These are phyloP conservation scores for Apus apus DNA, from an alignment of 2,113 vertebrate genomes.

Conservation along the genomic window DNA sequence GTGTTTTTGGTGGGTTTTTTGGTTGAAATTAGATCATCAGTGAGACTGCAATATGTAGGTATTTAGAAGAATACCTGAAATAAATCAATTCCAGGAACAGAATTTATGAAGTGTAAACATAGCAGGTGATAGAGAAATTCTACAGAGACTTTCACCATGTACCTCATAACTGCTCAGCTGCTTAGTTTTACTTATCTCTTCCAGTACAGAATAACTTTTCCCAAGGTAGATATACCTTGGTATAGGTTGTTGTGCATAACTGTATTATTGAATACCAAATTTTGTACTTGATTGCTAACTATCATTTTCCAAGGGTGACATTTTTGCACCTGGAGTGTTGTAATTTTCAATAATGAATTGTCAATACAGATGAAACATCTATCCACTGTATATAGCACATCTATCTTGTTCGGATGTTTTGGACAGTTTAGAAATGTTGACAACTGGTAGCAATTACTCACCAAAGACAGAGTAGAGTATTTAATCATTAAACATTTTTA, in stretches of 20 bases:
- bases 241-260: neutral
- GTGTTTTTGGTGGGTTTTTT: neutral
- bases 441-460: conserved; percentile 34
- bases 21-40: neutral
- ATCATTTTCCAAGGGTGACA: neutral
- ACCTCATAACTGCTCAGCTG: neutral
- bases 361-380: conserved; percentile 12
- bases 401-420: conserved; percentile 19
- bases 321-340: neutral
- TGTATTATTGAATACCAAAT: neutral
- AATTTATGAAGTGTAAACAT: neutral
- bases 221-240: neutral
- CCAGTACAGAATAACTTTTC: neutral
- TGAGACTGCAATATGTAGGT: neutral
- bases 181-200: neutral
- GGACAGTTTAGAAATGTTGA: conserved; percentile 7
- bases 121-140: neutral
- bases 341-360: neutral
- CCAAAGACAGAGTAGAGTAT: neutral
- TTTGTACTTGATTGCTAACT: neutral
- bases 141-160: neutral
- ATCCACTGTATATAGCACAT: neutral
- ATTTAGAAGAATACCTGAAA: neutral
- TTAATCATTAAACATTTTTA: neutral
- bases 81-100: neutral